phyloP scores from a whole-genome alignment of 2,888 invertebrate species.

The Chalcosyrphus nemorum region DNA sequence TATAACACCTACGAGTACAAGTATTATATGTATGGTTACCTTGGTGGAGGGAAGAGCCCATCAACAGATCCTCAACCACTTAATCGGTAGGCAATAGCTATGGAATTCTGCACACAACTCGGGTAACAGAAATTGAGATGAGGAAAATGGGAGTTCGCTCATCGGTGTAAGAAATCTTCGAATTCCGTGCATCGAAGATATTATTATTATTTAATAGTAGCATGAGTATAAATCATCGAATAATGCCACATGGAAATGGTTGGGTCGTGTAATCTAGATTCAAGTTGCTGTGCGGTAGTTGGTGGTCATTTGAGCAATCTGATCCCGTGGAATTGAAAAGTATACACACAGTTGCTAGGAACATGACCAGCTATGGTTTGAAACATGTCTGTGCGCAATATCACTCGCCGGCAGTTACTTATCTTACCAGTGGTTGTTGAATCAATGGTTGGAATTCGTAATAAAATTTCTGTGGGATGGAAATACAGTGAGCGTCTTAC shows the following conservation, averaged over 20 bases:
- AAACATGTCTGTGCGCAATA: conserved; percentile 51
- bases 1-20: conserved; percentile 49
- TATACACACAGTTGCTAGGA: conserved; percentile 13
- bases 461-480: conserved; percentile 53
- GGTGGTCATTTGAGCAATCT: conserved; percentile 71
- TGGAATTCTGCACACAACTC: conserved; percentile 43
- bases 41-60: conserved; percentile 40
- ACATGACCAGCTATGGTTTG: conserved; percentile 4
- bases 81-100: conserved; percentile 62
- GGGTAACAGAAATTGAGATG: conserved; percentile 56
- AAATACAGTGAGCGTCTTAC: conserved; percentile 65
- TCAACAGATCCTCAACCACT: conserved; percentile 73
- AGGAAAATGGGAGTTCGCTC: conserved; percentile 23
- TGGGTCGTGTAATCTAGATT: conserved; percentile 68
- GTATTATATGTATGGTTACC: too few species aligned
- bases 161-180: conserved; percentile 52
- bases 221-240: conserved; percentile 72
- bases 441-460: conserved; percentile 54
- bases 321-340: conserved; percentile 64
- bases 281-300: conserved; percentile 57
- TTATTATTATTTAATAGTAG: conserved; percentile 72
- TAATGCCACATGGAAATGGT: conserved; percentile 67
- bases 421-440: conserved; percentile 61
- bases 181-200: conserved; percentile 72
- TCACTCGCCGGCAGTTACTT: conserved; percentile 58